These are phyloP conservation scores for Heliconius erato DNA, from an alignment of 2,888 invertebrate species.

Conservation along the genomic window DNA sequence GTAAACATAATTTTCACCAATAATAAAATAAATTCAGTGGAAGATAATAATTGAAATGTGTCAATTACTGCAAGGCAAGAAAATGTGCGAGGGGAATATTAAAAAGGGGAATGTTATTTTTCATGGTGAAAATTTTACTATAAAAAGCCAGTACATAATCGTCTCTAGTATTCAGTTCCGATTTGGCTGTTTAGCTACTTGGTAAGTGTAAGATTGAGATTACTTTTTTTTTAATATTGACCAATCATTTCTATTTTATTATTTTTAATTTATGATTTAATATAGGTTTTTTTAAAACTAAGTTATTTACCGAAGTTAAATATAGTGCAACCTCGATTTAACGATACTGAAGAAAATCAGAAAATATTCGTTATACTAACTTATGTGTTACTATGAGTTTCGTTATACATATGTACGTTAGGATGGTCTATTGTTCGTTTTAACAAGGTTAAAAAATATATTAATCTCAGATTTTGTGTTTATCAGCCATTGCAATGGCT, in stretches of 20 bases:
- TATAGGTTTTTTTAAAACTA: background rate
- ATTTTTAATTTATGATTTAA: background rate
- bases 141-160: conserved; percentile 64
- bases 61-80: conserved; percentile 74
- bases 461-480: no score
- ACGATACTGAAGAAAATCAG: no score
- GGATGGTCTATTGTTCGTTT: no score
- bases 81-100: conserved; percentile 79
- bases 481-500: no score
- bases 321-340: no score
- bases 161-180: conserved; percentile 61
- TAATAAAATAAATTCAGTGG: conserved; percentile 68
- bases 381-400: no score
- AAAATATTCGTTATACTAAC: no score
- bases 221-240: background rate
- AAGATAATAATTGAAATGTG: conserved; percentile 77
- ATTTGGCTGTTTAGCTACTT: conserved; percentile 37
- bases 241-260: background rate
- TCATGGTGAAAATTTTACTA: conserved; percentile 60
- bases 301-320: no score
- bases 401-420: no score
- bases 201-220: conserved; percentile 41
- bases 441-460: no score
- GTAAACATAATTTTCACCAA: conserved; percentile 34
- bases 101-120: conserved; percentile 79